Conservation (phyloP, 1,140 invertebrate species). For the Euwallacea fornicatus region DNA sequence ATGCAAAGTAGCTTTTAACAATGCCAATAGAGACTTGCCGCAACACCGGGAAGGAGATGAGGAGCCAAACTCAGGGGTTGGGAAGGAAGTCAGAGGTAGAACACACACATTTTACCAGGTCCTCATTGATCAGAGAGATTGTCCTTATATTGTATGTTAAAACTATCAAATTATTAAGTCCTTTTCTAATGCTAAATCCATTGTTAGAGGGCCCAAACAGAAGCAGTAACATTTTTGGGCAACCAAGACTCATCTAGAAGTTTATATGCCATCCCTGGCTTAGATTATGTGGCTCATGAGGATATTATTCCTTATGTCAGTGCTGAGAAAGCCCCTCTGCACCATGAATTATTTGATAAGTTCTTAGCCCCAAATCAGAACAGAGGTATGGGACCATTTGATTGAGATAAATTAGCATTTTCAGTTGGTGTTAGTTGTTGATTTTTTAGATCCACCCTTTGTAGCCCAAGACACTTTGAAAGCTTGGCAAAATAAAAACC, state of each 20-base stretch:
- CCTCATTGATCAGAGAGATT: conserved; percentile 93
- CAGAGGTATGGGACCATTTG: conserved; percentile 60
- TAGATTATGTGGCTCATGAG: conserved; percentile 97
- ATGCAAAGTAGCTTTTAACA: not conserved
- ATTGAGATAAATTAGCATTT: not conserved
- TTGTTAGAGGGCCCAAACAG: conserved; percentile 87
- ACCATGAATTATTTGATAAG: conserved; percentile 96
- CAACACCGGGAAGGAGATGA: conserved; percentile 49
- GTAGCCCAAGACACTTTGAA: conserved; percentile 84
- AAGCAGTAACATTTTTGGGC: conserved; percentile 96
- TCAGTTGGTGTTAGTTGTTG: conserved; percentile 25
- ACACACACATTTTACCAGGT: conserved; percentile 97
- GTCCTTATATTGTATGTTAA: conserved; percentile 82
- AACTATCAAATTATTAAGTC: not conserved
- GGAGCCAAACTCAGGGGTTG: conserved; percentile 56
- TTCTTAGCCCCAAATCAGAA: conserved; percentile 82
- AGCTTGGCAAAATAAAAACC: conserved; percentile 97
- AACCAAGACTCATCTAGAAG: conserved; percentile 92
- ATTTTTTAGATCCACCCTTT: conserved; percentile 77
- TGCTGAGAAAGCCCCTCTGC: conserved; percentile 78
- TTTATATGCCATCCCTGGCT: conserved; percentile 90
- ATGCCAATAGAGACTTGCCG: conserved; percentile 68
- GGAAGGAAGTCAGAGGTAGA: conserved; percentile 86
- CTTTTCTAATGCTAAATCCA: conserved; percentile 18
- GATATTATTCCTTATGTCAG: conserved; percentile 88